Base-by-base conservation (phyloP, 2,888 invertebrate species). In the Caenorhabditis afra region DNA sequence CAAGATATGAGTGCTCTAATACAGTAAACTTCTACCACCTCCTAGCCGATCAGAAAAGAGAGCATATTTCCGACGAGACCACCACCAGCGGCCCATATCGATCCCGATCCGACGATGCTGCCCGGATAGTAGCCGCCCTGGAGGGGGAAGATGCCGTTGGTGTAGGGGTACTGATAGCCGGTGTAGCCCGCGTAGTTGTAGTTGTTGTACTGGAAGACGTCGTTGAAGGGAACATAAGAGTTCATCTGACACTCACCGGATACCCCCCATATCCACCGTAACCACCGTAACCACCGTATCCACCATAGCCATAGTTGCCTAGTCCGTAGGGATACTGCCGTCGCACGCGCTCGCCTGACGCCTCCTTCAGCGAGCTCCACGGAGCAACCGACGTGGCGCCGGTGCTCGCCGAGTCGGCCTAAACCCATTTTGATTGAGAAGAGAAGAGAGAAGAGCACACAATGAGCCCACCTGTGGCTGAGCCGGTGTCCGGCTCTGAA, bases 41-140 rank as follows among this genome's bases (percentile, higher is more conserved):
- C n/a, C 64, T 41, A 79, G 14, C 79, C 79, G 12, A 75, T 57
- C 11, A 79, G 29, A 66, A 79, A 79, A 2, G 75, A 75, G n/a
- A 79, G 50, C 55, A 79, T 75, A 45, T 79, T 79, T 3, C 79
- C 79, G 18, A 79, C 79, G 3, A 79, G 65, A n/a, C 79, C 79
- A 16, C 79, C 79, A 11, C 70, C 70, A 8, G 74, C 65, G 37
- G 79, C 74, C 79, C 79, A 79, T 20, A 79, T 75, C 8, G 79
- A 79, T 20, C 79, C 79, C 4, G 75, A 65, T 5, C 79, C 79
- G 22, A 79, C 79, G 5, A 79, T 75, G 47, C 75, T 75, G 35
- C 79, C 79, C 2, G 79, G 79, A 50, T 79, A 79, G 35, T 79
- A 79, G 8, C 79, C 79, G 12, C 79, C 76, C 39, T 49, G 62